Evolutionary conservation across 2,797 vertebrate genomes (phyloP).

Genomic region (Notoglanidium macrostoma): DNA sequence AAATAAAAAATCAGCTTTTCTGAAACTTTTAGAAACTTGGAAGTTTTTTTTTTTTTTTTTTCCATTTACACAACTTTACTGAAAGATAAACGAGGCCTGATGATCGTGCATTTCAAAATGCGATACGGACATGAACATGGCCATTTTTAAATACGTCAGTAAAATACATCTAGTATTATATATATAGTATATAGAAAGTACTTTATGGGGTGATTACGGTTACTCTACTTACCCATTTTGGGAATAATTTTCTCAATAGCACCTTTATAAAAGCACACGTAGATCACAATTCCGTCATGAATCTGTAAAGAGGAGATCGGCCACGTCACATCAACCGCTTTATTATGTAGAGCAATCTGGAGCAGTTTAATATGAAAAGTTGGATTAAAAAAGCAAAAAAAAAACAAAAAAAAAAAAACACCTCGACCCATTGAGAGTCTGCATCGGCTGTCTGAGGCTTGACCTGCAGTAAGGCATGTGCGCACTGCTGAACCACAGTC

Average conservation of each 20-base stretch:
- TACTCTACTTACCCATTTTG: constrained; percentile 80
- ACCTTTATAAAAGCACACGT: constrained; percentile 87
- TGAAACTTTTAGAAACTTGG: neutral
- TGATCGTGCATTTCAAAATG: neutral
- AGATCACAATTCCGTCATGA: constrained; percentile 82
- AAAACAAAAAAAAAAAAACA: constrained; percentile 28
- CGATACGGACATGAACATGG: neutral
- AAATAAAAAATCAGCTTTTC: neutral
- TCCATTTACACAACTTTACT: neutral
- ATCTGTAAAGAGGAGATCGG: constrained; percentile 74
- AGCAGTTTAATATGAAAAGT: neutral
- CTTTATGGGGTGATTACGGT: neutral
- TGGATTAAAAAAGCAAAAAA: neutral
- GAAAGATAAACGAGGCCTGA: neutral
- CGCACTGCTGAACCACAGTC: constrained; percentile 68
- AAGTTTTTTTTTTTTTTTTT: neutral
- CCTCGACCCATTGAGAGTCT: constrained; percentile 67
- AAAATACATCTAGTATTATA: no score
- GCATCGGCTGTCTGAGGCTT: constrained; percentile 55
- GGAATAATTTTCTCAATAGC: constrained; percentile 77
- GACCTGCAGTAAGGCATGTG: constrained; percentile 62
- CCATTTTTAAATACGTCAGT: neutral
- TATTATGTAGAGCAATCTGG: neutral
- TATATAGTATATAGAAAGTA: neutral
- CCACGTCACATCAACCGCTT: neutral